A percentile compares a stretch with the other conserved stretches of the same genome.
These are phyloP conservation scores for Coregonus ussuriensis DNA, from an alignment of 2,797 vertebrate genomes.

Conservation along the genomic window DNA sequence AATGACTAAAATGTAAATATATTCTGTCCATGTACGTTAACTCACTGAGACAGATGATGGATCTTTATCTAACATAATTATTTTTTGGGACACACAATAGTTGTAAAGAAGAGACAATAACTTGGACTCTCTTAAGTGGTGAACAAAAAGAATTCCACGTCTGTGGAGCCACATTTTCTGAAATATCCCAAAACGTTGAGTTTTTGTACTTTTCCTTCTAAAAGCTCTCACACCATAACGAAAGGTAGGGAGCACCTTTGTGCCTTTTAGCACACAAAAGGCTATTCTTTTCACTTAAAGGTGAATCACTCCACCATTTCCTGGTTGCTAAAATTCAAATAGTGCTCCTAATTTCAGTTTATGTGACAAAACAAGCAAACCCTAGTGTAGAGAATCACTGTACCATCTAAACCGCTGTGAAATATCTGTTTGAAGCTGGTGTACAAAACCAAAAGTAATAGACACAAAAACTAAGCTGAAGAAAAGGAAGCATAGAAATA, in stretches of 20 bases:
- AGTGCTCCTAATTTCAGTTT: too few species aligned
- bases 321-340: too few species aligned
- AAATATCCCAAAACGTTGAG: background rate
- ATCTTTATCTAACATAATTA: conserved; percentile 3
- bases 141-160: too few species aligned
- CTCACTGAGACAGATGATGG: conserved; percentile 22
- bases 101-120: background rate
- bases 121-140: too few species aligned
- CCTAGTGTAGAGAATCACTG: too few species aligned
- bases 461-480: too few species aligned
- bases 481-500: too few species aligned
- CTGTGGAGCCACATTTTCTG: background rate
- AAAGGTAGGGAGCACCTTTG: background rate
- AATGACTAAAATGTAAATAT: too few species aligned
- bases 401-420: too few species aligned
- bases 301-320: background rate
- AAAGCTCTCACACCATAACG: background rate
- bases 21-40: background rate
- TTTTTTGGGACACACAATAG: background rate
- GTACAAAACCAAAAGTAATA: too few species aligned
- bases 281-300: background rate
- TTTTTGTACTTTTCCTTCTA: background rate
- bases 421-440: too few species aligned
- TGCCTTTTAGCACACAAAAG: background rate
- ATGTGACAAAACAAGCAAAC: too few species aligned